These are phyloP conservation scores for Hydrochoerus hydrochaeris DNA, from an alignment of 2,113 vertebrate species.

Conservation along the genomic window DNA sequence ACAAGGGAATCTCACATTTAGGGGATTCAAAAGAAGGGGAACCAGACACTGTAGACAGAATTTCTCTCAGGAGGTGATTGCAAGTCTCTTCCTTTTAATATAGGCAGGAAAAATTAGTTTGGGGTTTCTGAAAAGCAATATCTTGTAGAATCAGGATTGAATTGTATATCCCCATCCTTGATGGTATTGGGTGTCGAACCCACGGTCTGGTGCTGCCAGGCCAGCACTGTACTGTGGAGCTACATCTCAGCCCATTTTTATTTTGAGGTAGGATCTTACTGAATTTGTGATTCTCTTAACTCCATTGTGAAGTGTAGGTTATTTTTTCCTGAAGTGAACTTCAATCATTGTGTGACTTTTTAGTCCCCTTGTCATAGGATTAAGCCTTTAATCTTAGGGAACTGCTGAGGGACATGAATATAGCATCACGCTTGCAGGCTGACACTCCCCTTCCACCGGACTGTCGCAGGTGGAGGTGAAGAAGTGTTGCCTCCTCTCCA, in stretches of 20 bases:
- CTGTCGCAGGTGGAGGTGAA: not conserved
- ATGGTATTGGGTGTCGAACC: not conserved
- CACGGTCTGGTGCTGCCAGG: not conserved
- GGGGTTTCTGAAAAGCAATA: not conserved
- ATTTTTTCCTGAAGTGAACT: not conserved
- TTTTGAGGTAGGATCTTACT: not conserved
- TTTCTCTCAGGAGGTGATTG: not conserved
- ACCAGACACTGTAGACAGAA: not conserved
- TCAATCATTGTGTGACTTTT: not conserved
- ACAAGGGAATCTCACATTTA: fast-evolving
- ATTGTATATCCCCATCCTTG: not conserved
- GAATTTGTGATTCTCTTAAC: not conserved
- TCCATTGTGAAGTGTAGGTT: not conserved
- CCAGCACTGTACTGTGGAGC: not conserved
- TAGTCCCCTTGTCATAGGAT: not conserved
- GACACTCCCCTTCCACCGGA: not conserved
- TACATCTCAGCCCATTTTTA: not conserved
- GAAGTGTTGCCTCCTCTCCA: not conserved
- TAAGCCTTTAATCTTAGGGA: not conserved
- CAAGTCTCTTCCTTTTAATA: not conserved
- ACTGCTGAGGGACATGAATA: not conserved
- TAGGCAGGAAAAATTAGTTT: not conserved
- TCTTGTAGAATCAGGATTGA: not conserved
- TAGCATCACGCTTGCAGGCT: not conserved
- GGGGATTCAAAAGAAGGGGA: not conserved